Evolutionary conservation across 2,797 vertebrate species (phyloP).

Genomic region (Schizothorax lantsangensis): DNA sequence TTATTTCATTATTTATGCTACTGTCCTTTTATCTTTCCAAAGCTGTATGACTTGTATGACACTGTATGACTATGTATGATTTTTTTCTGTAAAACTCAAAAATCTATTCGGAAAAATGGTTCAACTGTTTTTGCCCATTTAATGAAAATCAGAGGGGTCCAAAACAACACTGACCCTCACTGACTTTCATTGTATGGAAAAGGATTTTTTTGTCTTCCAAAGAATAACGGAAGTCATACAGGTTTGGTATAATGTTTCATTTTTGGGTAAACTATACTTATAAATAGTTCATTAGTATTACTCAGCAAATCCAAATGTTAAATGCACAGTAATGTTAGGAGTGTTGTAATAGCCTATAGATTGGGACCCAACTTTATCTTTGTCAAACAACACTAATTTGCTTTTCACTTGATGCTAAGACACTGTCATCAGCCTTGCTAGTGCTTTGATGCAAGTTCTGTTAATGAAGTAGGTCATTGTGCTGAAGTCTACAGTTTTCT

Average conservation of each 20-base stretch:
- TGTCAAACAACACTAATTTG: not conserved
- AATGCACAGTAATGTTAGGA: not conserved
- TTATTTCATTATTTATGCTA: not conserved
- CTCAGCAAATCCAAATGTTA: not conserved
- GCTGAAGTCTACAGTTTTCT: conserved; percentile 24
- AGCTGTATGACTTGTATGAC: not conserved
- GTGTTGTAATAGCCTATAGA: not conserved
- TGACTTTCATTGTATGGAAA: too few relatives aligned
- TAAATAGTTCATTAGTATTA: not conserved
- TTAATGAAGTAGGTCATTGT: conserved; percentile 39
- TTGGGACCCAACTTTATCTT: not conserved
- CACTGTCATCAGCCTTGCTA: conserved; percentile 32
- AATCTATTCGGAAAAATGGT: not conserved
- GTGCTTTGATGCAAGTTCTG: conserved; percentile 9
- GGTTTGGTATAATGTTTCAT: too few relatives aligned
- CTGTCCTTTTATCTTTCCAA: not conserved
- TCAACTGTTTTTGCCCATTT: not conserved
- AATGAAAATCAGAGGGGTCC: not conserved
- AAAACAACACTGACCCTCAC: too few relatives aligned
- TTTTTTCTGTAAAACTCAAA: not conserved
- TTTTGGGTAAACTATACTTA: not conserved
- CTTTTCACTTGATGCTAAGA: conserved; percentile 7
- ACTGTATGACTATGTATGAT: too few relatives aligned
- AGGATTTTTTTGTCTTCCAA: too few relatives aligned
- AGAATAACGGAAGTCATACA: too few relatives aligned